Evolutionary conservation across 2,113 vertebrate genomes (phyloP).

Genomic region (Embiotoca jacksoni): DNA sequence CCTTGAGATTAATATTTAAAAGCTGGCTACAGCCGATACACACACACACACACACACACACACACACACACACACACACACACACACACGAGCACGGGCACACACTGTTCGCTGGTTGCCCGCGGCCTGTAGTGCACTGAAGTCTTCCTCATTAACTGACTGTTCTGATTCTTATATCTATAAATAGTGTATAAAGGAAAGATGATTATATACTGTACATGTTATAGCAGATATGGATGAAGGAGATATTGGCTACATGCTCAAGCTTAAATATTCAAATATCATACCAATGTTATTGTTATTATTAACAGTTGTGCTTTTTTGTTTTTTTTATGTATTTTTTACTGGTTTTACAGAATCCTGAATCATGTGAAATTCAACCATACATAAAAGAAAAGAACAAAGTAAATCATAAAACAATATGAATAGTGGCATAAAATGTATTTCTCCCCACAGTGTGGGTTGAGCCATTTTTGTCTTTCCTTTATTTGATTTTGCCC

Average conservation of each 20-base stretch:
- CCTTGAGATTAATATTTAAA: constrained; percentile 87
- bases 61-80: constrained; percentile 31
- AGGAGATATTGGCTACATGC: background rate
- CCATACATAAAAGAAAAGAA: constrained; percentile 8
- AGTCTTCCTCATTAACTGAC: constrained; percentile 76
- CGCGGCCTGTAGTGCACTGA: constrained; percentile 68
- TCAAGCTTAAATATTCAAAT: background rate
- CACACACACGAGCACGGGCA: background rate
- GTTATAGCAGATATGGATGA: constrained; percentile 17
- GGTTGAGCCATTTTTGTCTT: constrained; percentile 21
- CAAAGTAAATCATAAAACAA: background rate
- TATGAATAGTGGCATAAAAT: constrained; percentile 7
- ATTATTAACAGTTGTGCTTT: background rate
- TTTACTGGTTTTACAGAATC: background rate
- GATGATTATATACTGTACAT: constrained; percentile 34
- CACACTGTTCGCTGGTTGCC: constrained; percentile 57
- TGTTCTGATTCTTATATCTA: constrained; percentile 63
- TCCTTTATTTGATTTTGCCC: constrained; percentile 26
- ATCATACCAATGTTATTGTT: background rate
- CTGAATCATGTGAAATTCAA: constrained; percentile 12
- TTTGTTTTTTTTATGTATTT: background rate
- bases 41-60: constrained; percentile 44
- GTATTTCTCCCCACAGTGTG: background rate
- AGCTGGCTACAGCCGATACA: constrained; percentile 66
- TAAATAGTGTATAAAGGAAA: constrained; percentile 70